Evolutionary conservation across 2,888 invertebrate genomes (phyloP).

Genomic region (Byasa hedistus): DNA sequence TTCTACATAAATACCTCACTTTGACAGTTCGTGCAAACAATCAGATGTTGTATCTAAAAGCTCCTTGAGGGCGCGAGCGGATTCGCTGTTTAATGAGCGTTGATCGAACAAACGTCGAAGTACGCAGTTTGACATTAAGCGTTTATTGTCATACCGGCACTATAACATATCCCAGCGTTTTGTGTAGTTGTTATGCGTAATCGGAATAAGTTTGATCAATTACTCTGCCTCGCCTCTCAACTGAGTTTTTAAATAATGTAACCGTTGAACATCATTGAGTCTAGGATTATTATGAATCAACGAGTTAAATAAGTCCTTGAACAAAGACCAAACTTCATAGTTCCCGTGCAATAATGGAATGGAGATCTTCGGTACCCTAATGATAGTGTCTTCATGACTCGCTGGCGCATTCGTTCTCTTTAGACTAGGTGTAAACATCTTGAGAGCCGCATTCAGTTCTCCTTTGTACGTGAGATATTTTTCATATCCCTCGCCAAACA

Average conservation of each 20-base stretch:
- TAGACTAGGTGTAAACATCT: too few species aligned
- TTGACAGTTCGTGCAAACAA: slow-evolving; percentile 31
- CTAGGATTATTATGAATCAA: neutral
- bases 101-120: slow-evolving; percentile 30
- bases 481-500: too few species aligned
- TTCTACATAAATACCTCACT: slow-evolving; percentile 27
- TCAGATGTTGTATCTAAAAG: slow-evolving; percentile 28
- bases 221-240: neutral
- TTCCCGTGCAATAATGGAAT: too few species aligned
- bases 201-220: neutral
- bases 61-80: slow-evolving; percentile 27
- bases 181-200: neutral
- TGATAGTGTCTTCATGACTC: too few species aligned
- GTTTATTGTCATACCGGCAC: neutral
- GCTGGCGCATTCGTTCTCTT: too few species aligned
- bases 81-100: slow-evolving; percentile 27
- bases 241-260: slow-evolving; percentile 9
- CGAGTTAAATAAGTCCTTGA: too few species aligned
- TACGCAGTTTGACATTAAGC: slow-evolving; percentile 29
- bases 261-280: neutral
- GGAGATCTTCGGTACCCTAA: too few species aligned
- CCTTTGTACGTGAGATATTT: too few species aligned
- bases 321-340: too few species aligned
- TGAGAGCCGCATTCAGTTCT: too few species aligned
- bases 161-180: neutral